These are phyloP conservation scores for Hydrochoerus hydrochaeris DNA, from an alignment of 2,113 vertebrate genomes.

Conservation along the genomic window DNA sequence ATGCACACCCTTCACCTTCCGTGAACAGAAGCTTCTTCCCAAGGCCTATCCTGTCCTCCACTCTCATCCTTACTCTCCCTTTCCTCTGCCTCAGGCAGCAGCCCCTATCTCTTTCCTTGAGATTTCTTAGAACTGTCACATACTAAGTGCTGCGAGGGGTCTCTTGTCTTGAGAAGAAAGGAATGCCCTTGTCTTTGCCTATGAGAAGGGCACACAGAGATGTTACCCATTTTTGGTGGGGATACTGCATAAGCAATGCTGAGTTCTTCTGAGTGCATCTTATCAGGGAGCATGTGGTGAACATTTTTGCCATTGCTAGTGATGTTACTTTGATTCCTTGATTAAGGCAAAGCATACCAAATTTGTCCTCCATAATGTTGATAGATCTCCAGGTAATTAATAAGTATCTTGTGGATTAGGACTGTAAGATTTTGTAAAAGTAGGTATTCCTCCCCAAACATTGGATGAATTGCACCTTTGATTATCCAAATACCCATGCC, in stretches of 20 bases:
- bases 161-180: not conserved
- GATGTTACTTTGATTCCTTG: not conserved
- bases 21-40: not conserved
- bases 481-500: not conserved
- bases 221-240: not conserved
- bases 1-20: fast-evolving
- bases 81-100: not conserved
- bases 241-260: not conserved
- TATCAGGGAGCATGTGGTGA: not conserved
- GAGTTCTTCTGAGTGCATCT: not conserved
- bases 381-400: not conserved
- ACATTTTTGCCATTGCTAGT: not conserved
- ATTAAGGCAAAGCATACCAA: not conserved
- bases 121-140: not conserved
- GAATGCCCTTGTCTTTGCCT: not conserved
- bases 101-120: not conserved
- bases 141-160: not conserved
- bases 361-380: not conserved
- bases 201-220: not conserved
- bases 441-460: not conserved
- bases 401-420: not conserved
- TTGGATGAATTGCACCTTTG: not conserved
- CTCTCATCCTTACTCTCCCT: not conserved
- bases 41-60: not conserved
- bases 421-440: not conserved